phyloP scores from a whole-genome alignment of 2,113 vertebrate genomes.

The Malurus elegans region DNA sequence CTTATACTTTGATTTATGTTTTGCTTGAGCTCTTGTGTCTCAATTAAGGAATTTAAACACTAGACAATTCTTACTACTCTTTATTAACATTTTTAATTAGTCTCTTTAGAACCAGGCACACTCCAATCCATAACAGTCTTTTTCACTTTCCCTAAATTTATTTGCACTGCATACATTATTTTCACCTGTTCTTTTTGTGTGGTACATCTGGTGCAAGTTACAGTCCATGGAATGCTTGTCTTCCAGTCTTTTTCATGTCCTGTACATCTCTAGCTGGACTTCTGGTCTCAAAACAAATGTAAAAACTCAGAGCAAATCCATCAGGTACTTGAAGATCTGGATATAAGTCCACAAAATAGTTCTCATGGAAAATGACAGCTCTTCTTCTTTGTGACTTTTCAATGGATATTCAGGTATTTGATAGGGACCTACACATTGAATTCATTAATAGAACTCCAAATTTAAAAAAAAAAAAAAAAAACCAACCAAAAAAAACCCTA shows the following conservation, averaged over 20 bases:
- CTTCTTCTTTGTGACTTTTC: neutral
- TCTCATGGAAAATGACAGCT: neutral
- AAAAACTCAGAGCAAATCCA: neutral
- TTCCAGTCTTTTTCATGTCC: neutral
- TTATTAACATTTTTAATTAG: neutral
- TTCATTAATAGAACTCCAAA: neutral
- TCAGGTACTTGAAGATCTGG: neutral
- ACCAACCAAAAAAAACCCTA: neutral
- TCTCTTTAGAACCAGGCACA: neutral
- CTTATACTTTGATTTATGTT: slow-evolving; percentile 5
- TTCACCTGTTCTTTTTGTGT: neutral
- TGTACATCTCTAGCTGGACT: neutral
- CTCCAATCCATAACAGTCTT: neutral
- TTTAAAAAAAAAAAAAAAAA: neutral
- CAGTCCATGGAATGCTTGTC: neutral
- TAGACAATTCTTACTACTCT: neutral
- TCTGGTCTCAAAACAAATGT: neutral
- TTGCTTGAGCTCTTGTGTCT: neutral
- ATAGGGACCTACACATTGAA: neutral
- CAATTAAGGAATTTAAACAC: slow-evolving; percentile 5
- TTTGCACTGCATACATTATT: neutral
- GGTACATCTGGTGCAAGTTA: neutral
- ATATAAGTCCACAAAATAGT: neutral
- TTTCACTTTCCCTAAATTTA: neutral
- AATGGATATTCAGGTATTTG: neutral